A percentile compares a stretch with the other conserved stretches of the same genome.
Evolutionary conservation across 2,888 invertebrate species (phyloP).

Genomic region (Dorcus parallelipipedus): DNA sequence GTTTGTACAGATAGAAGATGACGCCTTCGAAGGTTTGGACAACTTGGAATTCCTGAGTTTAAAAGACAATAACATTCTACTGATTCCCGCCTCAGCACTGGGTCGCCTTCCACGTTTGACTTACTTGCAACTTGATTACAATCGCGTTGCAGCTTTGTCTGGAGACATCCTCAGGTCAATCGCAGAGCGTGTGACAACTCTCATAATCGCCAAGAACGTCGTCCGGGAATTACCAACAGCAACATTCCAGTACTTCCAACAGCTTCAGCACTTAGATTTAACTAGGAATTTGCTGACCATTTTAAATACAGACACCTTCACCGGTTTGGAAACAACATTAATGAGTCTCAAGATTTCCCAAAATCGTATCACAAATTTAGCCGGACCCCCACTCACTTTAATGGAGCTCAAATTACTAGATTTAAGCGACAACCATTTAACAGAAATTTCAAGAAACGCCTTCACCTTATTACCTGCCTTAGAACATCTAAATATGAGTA

Average conservation of each 20-base stretch:
- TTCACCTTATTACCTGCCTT: constrained; percentile 66
- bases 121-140: constrained; percentile 77
- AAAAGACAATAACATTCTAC: constrained; percentile 82
- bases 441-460: constrained; percentile 65
- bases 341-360: constrained; percentile 69
- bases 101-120: constrained; percentile 72
- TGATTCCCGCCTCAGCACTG: constrained; percentile 80
- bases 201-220: constrained; percentile 79
- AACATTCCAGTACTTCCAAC: constrained; percentile 76
- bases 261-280: constrained; percentile 68
- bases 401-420: constrained; percentile 67
- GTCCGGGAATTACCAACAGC: constrained; percentile 80
- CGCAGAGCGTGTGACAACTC: constrained; percentile 63
- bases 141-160: constrained; percentile 81
- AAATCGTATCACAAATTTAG: constrained; percentile 68
- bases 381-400: constrained; percentile 62
- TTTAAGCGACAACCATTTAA: constrained; percentile 75
- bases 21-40: constrained; percentile 78
- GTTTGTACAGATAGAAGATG: constrained; percentile 73
- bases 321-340: constrained; percentile 71
- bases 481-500: constrained; percentile 71
- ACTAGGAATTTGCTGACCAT: constrained; percentile 74
- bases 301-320: constrained; percentile 70
- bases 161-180: constrained; percentile 72
- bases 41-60: constrained; percentile 73